Conservation (phyloP, 2,113 vertebrate genomes). For the Anhinga anhinga region DNA sequence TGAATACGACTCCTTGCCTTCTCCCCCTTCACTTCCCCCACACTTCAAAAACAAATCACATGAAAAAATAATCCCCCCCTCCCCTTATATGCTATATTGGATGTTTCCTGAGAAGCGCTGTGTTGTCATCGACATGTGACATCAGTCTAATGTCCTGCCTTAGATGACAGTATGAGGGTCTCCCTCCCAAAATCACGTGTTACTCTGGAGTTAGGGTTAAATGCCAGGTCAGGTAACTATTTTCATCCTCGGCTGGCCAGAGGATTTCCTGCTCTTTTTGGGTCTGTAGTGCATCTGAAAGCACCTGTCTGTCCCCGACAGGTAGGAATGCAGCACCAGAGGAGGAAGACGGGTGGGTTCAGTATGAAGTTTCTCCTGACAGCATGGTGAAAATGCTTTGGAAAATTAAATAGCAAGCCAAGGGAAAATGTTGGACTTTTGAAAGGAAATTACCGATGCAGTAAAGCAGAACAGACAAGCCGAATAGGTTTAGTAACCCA, state of each 20-base stretch:
- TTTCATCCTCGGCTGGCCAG: not conserved
- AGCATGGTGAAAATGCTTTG: not conserved
- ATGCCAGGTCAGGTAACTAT: not conserved
- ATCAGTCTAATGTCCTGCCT: not conserved
- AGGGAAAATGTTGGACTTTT: not conserved
- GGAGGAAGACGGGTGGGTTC: not conserved
- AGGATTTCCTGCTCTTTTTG: not conserved
- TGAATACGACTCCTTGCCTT: not conserved
- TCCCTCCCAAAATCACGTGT: not conserved
- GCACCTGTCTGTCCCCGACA: not conserved
- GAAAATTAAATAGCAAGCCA: constrained; percentile 19
- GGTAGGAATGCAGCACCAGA: not conserved
- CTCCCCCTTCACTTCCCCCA: not conserved
- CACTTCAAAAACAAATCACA: not conserved
- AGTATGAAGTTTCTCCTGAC: not conserved
- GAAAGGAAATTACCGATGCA: not conserved
- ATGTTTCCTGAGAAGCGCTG: not conserved
- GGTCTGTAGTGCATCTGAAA: not conserved
- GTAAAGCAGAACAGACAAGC: not conserved
- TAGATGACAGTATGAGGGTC: not conserved
- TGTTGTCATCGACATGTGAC: not conserved
- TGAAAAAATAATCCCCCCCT: not conserved
- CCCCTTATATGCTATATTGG: not conserved
- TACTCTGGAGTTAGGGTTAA: not conserved
- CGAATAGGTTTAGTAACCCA: not conserved